phyloP scores from a whole-genome alignment of 2,888 invertebrate genomes.

The Stictocephala bisonia region DNA sequence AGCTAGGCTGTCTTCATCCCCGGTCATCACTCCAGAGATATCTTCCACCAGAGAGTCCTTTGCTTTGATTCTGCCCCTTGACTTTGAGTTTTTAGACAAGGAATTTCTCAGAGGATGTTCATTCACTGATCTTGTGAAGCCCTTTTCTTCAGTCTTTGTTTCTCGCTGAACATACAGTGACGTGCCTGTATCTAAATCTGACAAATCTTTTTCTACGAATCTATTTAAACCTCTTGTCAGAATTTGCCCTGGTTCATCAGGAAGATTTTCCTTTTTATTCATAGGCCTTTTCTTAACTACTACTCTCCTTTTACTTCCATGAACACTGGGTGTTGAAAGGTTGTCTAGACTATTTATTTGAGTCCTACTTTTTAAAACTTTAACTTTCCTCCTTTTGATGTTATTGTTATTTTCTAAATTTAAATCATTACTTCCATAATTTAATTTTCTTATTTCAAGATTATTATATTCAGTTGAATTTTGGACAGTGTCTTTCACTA shows the following conservation, averaged over 20 bases:
- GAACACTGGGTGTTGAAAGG: background rate
- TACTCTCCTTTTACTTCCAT: slow-evolving; percentile 21
- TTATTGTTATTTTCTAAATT: slow-evolving; percentile 11
- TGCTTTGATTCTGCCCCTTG: slow-evolving; percentile 39
- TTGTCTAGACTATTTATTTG: background rate
- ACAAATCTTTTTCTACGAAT: slow-evolving; percentile 19
- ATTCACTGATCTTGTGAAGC: slow-evolving; percentile 19
- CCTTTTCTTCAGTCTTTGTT: slow-evolving; percentile 18
- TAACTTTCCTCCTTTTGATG: slow-evolving; percentile 30
- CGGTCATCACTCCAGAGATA: slow-evolving; percentile 15
- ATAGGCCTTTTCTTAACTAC: slow-evolving; percentile 27
- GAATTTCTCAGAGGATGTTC: background rate
- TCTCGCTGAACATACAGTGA: slow-evolving; percentile 41
- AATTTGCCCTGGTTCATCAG: background rate
- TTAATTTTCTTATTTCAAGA: slow-evolving; percentile 3
- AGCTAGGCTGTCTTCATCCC: background rate
- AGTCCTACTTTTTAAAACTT: slow-evolving; percentile 39
- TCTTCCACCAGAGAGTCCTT: slow-evolving; percentile 39
- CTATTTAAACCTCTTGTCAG: background rate
- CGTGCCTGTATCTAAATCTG: slow-evolving; percentile 36
- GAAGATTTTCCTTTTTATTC: slow-evolving; percentile 1
- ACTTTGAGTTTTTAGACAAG: background rate
- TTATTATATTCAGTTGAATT: background rate
- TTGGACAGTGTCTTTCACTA: no score
- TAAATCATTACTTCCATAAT: slow-evolving; percentile 16